Base-by-base conservation (phyloP, 2,797 vertebrate genomes). In the Hirundo rustica region DNA sequence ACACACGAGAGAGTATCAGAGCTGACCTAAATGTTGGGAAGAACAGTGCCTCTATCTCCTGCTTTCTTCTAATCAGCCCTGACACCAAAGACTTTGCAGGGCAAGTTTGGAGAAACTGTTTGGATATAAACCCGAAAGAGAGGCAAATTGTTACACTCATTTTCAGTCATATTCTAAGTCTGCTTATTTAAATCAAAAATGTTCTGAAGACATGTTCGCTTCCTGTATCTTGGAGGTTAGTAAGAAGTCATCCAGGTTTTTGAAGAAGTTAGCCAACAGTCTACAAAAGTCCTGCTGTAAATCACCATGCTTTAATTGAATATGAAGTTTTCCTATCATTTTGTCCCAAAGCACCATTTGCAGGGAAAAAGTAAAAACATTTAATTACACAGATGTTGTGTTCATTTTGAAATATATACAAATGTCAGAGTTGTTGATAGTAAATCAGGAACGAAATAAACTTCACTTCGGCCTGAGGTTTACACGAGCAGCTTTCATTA, bases 1-100 rank as follows among this genome's bases (percentile, higher is more conserved):
- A 93, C 70, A 83, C 4, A 4, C 7, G 4, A 40, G 64, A 81
- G 48, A 96, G 36, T 50, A 67, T 71, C 76, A 66, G 74, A 55
- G 71, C 54, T 95, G 55, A 81, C 95, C 88, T 87, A 60, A 73
- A 88, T 85, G 61, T 84, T 89, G 62, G 19, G 51, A 88, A 80
- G 78, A 94, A 76, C 78, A 79, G 48, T 62, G 72, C 87, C 82
- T 81, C 19, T 32, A 13, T 91, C 95, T 85, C 61, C 32, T 58
- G 30, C n/a, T 77, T 48, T 80, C 25, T 72, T 42, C 45, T 93
- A 71, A 94, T 90, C 88, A 89, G 23, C 61, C 70, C 80, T 93
- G 68, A 94, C 88, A 84, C 50, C 64, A 85, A 85, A 90, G 85
- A 89, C 34, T 51, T 64, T 65, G 57, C 66, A 77, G 72, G 58